A percentile compares a stretch with the other conserved stretches of the same genome.
Evolutionary conservation across 2,797 vertebrate genomes (phyloP).

Genomic region (Lagocephalus sceleratus): DNA sequence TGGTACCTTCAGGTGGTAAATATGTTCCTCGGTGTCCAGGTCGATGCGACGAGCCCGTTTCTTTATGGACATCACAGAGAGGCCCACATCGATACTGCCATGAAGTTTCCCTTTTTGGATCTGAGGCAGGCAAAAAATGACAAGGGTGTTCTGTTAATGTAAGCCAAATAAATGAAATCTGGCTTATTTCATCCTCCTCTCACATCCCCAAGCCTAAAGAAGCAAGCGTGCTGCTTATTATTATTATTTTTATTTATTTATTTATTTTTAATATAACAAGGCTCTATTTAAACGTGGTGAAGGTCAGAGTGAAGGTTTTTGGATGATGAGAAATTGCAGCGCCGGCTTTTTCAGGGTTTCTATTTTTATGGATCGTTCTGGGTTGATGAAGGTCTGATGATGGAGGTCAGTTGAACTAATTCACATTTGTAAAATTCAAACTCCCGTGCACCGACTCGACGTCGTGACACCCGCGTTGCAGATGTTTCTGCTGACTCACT

Average conservation of each 20-base stretch:
- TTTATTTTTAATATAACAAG: too few relatives aligned
- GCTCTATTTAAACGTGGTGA: too few relatives aligned
- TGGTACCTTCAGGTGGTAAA: slow-evolving; percentile 96
- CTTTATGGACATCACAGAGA: slow-evolving; percentile 99
- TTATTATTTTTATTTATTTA: too few relatives aligned
- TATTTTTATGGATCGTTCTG: too few relatives aligned
- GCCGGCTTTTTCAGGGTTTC: too few relatives aligned
- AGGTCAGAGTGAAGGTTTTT: too few relatives aligned
- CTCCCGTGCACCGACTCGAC: slow-evolving; percentile 24
- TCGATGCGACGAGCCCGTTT: slow-evolving; percentile 96
- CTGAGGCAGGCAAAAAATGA: slow-evolving; percentile 60
- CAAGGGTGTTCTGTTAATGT: neutral
- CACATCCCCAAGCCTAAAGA: too few relatives aligned
- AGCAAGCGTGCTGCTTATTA: too few relatives aligned
- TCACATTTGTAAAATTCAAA: too few relatives aligned
- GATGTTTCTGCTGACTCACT: slow-evolving; percentile 64
- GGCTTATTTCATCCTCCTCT: too few relatives aligned
- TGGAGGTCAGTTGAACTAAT: neutral
- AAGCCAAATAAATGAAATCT: neutral
- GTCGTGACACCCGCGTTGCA: slow-evolving; percentile 18
- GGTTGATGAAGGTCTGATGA: neutral
- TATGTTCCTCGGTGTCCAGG: slow-evolving; percentile 97
- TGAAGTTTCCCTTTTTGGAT: slow-evolving; percentile 98
- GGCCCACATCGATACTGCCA: slow-evolving; percentile 95
- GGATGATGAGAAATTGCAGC: too few relatives aligned